Conservation (phyloP, 1,140 invertebrate species). For the Myzus persicae region DNA sequence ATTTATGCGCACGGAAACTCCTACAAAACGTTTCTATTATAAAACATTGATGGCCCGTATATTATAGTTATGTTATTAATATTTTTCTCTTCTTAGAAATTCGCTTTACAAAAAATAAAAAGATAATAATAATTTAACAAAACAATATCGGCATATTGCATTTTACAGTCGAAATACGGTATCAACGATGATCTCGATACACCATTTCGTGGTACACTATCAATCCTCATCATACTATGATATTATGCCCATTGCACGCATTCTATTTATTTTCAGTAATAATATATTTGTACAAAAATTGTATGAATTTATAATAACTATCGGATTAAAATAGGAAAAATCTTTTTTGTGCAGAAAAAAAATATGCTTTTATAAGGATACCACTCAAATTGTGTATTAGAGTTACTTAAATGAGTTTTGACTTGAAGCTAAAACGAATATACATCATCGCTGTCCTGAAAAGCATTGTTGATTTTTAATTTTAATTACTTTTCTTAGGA, state of each 20-base stretch:
- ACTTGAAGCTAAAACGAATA: neutral
- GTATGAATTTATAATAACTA: neutral
- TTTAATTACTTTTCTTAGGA: neutral
- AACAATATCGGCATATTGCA: neutral
- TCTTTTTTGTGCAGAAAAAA: neutral
- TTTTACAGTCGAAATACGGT: neutral
- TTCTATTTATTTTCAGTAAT: neutral
- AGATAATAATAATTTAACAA: neutral
- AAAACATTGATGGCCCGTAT: neutral
- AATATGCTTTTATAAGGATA: neutral
- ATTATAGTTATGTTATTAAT: conserved; percentile 1
- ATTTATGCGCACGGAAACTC: conserved; percentile 41
- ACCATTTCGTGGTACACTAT: neutral
- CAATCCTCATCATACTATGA: neutral
- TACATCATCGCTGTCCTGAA: neutral
- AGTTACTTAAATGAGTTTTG: neutral
- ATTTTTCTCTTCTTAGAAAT: neutral
- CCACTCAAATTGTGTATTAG: neutral
- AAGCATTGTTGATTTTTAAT: neutral
- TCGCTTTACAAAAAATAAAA: neutral
- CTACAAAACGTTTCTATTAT: conserved; percentile 52
- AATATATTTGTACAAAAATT: neutral
- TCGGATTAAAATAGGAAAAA: neutral
- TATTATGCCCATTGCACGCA: neutral
- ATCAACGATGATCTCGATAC: neutral